These are phyloP conservation scores for Poecilia wingei DNA, from an alignment of 2,797 vertebrate genomes.

Conservation along the genomic window DNA sequence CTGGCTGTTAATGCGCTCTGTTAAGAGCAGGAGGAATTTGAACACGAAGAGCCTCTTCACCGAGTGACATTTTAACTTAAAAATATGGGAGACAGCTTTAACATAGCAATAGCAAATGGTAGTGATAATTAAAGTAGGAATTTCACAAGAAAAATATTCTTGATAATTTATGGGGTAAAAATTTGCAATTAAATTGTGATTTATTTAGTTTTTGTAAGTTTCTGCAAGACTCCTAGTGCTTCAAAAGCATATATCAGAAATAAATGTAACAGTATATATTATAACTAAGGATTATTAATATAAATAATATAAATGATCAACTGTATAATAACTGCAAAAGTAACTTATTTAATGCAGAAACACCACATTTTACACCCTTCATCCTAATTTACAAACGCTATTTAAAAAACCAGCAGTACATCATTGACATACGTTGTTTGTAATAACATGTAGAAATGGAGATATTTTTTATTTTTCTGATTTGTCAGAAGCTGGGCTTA, in stretches of 20 bases:
- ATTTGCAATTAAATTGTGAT: background rate
- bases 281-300: background rate
- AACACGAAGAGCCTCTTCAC: background rate
- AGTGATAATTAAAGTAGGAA: background rate
- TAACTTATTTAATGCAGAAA: background rate
- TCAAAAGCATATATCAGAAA: background rate
- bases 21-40: conserved; percentile 6
- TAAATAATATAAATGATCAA: background rate
- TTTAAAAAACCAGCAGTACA: background rate
- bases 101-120: background rate
- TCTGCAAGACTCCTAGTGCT: background rate
- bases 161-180: background rate
- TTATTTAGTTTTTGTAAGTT: background rate
- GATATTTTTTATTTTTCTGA: background rate
- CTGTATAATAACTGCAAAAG: background rate
- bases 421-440: background rate
- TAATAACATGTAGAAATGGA: background rate
- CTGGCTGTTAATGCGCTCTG: background rate
- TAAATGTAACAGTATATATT: background rate
- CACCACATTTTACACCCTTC: background rate
- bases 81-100: background rate
- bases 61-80: conserved; percentile 3
- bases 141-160: background rate
- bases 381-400: background rate
- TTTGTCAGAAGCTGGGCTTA: background rate